Conservation (phyloP, 2,797 vertebrate species). For the Girardinus metallicus region DNA sequence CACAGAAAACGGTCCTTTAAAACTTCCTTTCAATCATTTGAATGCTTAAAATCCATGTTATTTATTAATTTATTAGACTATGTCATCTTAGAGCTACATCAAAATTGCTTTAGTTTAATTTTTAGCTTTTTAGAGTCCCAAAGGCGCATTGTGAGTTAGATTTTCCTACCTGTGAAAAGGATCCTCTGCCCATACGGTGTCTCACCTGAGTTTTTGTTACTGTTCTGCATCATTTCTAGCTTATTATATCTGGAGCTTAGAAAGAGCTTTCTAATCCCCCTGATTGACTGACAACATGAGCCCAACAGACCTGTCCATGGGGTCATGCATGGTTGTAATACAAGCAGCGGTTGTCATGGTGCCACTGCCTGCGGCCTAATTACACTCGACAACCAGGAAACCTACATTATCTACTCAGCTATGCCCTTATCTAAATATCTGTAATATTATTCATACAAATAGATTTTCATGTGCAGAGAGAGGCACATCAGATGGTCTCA, state of each 20-base stretch:
- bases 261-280: conserved; percentile 2
- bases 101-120: background rate
- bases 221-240: conserved; percentile 13
- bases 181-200: conserved; percentile 71
- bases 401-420: conserved; percentile 8
- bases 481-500: no score
- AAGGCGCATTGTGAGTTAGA: background rate
- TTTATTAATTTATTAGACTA: background rate
- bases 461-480: background rate
- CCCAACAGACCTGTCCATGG: conserved; percentile 36
- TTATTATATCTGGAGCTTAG: conserved; percentile 3
- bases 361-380: conserved; percentile 44
- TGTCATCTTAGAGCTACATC: background rate
- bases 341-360: conserved; percentile 56
- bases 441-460: background rate
- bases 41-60: background rate
- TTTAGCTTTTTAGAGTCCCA: background rate
- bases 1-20: background rate
- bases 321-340: conserved; percentile 61
- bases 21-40: background rate
- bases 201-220: conserved; percentile 7
- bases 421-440: background rate
- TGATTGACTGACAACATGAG: conserved; percentile 45
- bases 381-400: conserved; percentile 22
- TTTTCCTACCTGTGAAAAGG: conserved; percentile 80